phyloP scores from a whole-genome alignment of 2,797 vertebrate genomes.

The Acrossocheilus fasciatus region DNA sequence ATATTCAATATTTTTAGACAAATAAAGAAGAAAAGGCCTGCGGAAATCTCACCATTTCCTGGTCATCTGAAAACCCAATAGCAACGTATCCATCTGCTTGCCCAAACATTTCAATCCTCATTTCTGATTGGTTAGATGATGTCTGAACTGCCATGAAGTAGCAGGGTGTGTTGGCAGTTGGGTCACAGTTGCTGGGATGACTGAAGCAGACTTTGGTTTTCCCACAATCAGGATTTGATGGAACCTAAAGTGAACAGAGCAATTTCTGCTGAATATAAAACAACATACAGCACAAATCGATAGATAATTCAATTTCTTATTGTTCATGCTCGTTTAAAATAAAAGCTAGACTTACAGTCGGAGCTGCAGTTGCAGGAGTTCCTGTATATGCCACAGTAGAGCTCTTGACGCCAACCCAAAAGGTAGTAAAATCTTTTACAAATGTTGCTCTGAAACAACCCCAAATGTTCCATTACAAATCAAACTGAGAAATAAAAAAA shows the following conservation, averaged over 20 bases:
- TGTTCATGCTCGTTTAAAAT: background rate
- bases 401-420: constrained; percentile 70
- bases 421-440: constrained; percentile 46
- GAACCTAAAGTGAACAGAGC: constrained; percentile 35
- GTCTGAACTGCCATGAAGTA: constrained; percentile 75
- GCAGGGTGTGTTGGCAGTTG: constrained; percentile 65
- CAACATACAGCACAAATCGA: background rate
- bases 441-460: constrained; percentile 66
- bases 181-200: constrained; percentile 72
- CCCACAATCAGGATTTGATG: constrained; percentile 71
- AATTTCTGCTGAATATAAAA: background rate
- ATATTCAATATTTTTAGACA: background rate
- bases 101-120: constrained; percentile 75
- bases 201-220: constrained; percentile 77
- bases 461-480: background rate
- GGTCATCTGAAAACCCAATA: constrained; percentile 83
- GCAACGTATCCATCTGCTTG: constrained; percentile 75
- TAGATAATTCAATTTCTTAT: too few species aligned
- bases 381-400: constrained; percentile 43
- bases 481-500: background rate
- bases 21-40: background rate
- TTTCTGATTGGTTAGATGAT: constrained; percentile 18
- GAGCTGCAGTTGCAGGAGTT: background rate
- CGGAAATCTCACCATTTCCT: constrained; percentile 68
- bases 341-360: background rate